Evolutionary conservation across 2,113 vertebrate genomes (phyloP).

Genomic region (Balaeniceps rex): DNA sequence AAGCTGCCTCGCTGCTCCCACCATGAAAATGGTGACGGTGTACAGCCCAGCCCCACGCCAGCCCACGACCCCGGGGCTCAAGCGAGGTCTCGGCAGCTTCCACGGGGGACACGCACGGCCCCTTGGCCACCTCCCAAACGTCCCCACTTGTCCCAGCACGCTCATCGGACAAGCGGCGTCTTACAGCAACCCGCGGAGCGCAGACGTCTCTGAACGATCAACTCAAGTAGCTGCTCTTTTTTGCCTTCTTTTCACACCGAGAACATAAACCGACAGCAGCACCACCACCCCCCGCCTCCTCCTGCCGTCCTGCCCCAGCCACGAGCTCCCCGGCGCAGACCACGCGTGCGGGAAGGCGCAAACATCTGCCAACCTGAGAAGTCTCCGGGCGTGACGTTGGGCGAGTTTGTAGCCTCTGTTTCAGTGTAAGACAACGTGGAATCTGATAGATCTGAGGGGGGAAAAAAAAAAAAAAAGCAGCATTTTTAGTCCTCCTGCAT

Average conservation of each 20-base stretch:
- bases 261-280: neutral
- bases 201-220: accelerated
- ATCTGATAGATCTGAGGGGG: constrained; percentile 89
- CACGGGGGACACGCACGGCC: accelerated
- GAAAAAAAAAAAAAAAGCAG: neutral
- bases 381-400: constrained; percentile 87
- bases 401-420: constrained; percentile 93
- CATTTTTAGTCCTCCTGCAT: neutral
- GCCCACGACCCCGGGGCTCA: accelerated
- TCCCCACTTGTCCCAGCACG: neutral
- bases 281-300: accelerated
- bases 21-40: accelerated
- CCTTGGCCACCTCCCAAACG: neutral
- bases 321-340: neutral
- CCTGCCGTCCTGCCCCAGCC: neutral
- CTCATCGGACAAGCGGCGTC: neutral
- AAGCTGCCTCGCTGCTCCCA: neutral
- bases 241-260: neutral
- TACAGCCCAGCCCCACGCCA: neutral
- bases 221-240: accelerated
- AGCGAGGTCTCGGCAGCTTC: accelerated
- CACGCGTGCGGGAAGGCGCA: neutral
- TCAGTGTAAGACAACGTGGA: constrained; percentile 99
- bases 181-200: accelerated
- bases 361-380: constrained; percentile 89